These are phyloP conservation scores for Aurelia aurita DNA, from an alignment of 30 jellyfish, hydroid and myxozoan species.

Conservation along the genomic window DNA sequence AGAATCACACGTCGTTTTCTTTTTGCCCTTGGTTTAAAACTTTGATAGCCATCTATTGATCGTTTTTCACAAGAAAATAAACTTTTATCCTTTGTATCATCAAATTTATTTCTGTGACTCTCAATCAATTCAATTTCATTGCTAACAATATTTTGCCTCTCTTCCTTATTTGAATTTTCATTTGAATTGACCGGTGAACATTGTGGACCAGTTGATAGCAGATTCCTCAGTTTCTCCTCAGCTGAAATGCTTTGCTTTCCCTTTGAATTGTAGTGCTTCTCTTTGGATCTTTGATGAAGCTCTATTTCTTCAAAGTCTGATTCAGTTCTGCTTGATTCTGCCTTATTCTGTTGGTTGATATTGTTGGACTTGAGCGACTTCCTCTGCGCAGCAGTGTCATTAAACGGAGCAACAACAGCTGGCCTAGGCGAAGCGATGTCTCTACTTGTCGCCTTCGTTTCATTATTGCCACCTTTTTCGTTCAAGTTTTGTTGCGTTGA, in stretches of 20 bases:
- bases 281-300: too few species aligned
- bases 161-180: not conserved
- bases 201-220: conserved; percentile 24
- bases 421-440: too few species aligned
- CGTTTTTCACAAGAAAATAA: not conserved
- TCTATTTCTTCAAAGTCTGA: too few species aligned
- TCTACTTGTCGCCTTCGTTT: too few species aligned
- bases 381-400: too few species aligned
- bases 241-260: not conserved
- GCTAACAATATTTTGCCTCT: not conserved
- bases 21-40: conserved; percentile 39
- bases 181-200: not conserved
- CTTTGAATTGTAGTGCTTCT: too few species aligned
- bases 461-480: too few species aligned
- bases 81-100: not conserved
- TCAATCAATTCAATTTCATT: not conserved
- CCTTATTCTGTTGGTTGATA: too few species aligned
- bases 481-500: too few species aligned
- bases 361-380: too few species aligned
- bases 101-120: not conserved
- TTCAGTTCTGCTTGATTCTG: too few species aligned
- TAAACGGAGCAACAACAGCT: too few species aligned
- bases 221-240: conserved; percentile 37
- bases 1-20: conserved; percentile 42
- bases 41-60: not conserved